Base-by-base conservation (phyloP, 2,888 invertebrate genomes). In the Acleris sparsana region DNA sequence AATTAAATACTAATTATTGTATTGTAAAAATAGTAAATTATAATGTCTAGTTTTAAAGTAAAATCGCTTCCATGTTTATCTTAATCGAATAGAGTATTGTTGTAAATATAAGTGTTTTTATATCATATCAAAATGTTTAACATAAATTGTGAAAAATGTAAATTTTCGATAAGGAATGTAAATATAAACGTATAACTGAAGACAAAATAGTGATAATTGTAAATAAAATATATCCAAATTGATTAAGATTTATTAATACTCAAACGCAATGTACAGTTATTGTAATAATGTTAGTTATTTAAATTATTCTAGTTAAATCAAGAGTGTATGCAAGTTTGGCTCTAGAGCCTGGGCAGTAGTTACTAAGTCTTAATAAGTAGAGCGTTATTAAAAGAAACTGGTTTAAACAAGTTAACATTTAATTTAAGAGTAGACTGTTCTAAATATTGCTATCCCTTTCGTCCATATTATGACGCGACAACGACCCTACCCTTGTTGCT, bases 161-260 rank as follows among this genome's bases (percentile, higher is more conserved):
- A 67, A 79, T 53, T 7, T 16, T 18, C n/a, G 18, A 17, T 33
- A 39, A 43, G 53, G 3, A 20, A 46, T 68, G 52, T 63, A 60
- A 58, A 64, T 61, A 58, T 25, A 56, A 17, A n/a, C 3, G 9
- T 77, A 75, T 71, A 64, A 55, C 71, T 71, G 76, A 87, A 88
- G 88, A 88, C 88, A 78, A 71, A 39, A 88, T 83, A 88, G 87
- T 88, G 88, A 88, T 85, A 77, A 72, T 56, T 90, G 88, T 90
- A 89, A 67, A 89, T 86, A 87, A 75, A 39, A 49, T 20, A 46
- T 75, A 68, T 75, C 75, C 75, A 69, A 68, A 71, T 69, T 69
- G 74, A 77, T 75, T n/a, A 63, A 57, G 17, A 64, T 43, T 53
- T 72, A 73, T 67, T 75, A 73, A 71, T 69, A 70, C 75, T 77